Conservation (phyloP, 37 sponge, comb jelly and placozoan genomes). For the Oscarella lobularis region DNA sequence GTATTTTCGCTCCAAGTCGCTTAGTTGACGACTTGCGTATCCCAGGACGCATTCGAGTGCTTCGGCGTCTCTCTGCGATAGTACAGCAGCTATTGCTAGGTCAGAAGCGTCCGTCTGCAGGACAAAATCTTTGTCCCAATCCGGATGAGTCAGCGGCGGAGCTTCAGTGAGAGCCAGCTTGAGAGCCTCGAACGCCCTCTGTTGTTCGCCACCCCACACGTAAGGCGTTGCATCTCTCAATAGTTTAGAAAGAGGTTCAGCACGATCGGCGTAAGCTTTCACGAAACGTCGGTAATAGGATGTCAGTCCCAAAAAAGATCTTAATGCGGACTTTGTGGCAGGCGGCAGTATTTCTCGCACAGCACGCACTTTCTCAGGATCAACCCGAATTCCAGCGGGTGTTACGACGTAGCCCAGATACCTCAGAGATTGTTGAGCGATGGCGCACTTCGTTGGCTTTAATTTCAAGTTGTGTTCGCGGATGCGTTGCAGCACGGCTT, state of each 20-base stretch:
- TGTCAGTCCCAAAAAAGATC: background rate
- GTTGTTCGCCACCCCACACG: slow-evolving; percentile 7
- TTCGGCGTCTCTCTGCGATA: slow-evolving; percentile 17
- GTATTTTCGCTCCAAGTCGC: slow-evolving; percentile 10
- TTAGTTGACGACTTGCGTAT: slow-evolving; percentile 13
- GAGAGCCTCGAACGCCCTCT: slow-evolving; percentile 12
- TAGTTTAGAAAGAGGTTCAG: background rate
- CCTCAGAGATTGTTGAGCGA: background rate
- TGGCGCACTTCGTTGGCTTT: background rate
- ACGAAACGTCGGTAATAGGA: background rate
- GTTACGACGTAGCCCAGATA: slow-evolving; percentile 2
- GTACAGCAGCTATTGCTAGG: slow-evolving; percentile 19
- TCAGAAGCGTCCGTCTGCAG: slow-evolving; percentile 24
- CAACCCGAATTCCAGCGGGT: background rate
- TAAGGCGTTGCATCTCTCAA: slow-evolving; percentile 2
- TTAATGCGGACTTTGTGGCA: background rate
- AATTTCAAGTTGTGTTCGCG: background rate
- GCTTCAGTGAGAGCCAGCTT: slow-evolving; percentile 5
- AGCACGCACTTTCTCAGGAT: background rate
- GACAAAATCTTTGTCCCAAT: slow-evolving; percentile 3
- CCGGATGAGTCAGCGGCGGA: slow-evolving; percentile 24
- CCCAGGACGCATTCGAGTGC: slow-evolving; percentile 14
- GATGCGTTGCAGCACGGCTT: background rate
- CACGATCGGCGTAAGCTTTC: background rate
- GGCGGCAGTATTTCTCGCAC: slow-evolving; percentile 17